Conservation (phyloP, 92 coral and sea anemone genomes). For the Paragorgia papillata region DNA sequence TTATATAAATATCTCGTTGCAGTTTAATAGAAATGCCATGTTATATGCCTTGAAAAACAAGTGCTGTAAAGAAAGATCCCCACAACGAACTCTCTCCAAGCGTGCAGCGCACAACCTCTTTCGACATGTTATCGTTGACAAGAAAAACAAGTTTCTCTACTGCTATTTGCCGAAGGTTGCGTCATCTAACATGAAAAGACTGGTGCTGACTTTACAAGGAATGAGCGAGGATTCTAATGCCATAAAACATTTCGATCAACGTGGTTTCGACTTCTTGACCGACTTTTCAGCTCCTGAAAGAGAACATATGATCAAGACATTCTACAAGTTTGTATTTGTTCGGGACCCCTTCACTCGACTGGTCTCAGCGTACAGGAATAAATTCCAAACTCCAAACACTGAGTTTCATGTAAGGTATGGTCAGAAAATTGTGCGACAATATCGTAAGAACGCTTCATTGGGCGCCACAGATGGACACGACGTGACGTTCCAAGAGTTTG, state of each 20-base stretch:
- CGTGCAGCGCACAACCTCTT: background rate
- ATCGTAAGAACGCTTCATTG: slow-evolving; percentile 13
- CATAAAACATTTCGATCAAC: slow-evolving; percentile 17
- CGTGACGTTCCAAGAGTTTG: slow-evolving; percentile 46
- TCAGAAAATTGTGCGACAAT: slow-evolving; percentile 3
- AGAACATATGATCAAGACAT: slow-evolving; percentile 5
- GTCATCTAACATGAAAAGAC: slow-evolving; percentile 46
- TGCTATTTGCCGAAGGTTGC: slow-evolving; percentile 53
- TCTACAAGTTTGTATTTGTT: slow-evolving; percentile 52
- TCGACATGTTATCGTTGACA: slow-evolving; percentile 29
- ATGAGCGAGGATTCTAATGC: slow-evolving; percentile 1
- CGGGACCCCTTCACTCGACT: slow-evolving; percentile 48
- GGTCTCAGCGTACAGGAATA: slow-evolving; percentile 53
- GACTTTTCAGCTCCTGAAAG: background rate
- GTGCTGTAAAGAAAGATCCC: background rate
- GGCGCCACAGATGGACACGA: slow-evolving; percentile 33
- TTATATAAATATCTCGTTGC: background rate
- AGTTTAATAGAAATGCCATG: background rate
- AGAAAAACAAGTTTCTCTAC: slow-evolving; percentile 41
- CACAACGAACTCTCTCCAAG: background rate
- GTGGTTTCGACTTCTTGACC: slow-evolving; percentile 31
- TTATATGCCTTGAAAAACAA: background rate
- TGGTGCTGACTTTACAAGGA: slow-evolving; percentile 43
- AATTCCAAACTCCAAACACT: background rate
- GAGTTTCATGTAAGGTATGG: slow-evolving; percentile 36